phyloP scores from a whole-genome alignment of 2,113 vertebrate genomes.

The Pungitius pungitius region DNA sequence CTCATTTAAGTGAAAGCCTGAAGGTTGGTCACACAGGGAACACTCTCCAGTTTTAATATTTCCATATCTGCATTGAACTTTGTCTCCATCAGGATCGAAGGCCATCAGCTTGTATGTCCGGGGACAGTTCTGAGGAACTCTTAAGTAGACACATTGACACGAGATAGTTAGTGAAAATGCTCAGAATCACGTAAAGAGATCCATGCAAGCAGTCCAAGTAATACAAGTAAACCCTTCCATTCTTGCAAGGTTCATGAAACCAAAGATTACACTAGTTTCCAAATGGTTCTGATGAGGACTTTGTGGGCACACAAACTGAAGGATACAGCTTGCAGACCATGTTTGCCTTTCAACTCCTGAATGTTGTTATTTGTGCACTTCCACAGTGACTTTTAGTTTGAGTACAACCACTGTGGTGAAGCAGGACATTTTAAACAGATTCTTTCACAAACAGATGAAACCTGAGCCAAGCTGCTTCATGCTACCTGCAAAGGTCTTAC shows the following conservation, averaged over 20 bases:
- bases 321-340: neutral
- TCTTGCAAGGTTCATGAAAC: too few relatives aligned
- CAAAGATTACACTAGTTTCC: too few relatives aligned
- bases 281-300: neutral
- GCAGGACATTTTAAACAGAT: neutral
- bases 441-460: too few relatives aligned
- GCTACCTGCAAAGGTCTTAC: slow-evolving; percentile 41
- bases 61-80: slow-evolving; percentile 72
- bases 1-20: slow-evolving; percentile 65
- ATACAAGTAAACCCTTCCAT: too few relatives aligned
- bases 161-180: neutral
- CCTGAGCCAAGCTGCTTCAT: neutral
- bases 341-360: neutral
- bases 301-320: neutral
- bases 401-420: neutral
- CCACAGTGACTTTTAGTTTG: neutral
- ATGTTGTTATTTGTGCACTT: neutral
- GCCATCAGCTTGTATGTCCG: slow-evolving; percentile 64
- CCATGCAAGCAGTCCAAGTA: too few relatives aligned
- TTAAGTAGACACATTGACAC: slow-evolving; percentile 24
- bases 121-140: slow-evolving; percentile 77
- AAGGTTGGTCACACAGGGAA: slow-evolving; percentile 12
- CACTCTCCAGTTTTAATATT: slow-evolving; percentile 22
- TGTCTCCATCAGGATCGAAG: slow-evolving; percentile 75
- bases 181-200: neutral